Evolutionary conservation across 2,113 vertebrate genomes (phyloP).

Genomic region (Echinops telfairi): DNA sequence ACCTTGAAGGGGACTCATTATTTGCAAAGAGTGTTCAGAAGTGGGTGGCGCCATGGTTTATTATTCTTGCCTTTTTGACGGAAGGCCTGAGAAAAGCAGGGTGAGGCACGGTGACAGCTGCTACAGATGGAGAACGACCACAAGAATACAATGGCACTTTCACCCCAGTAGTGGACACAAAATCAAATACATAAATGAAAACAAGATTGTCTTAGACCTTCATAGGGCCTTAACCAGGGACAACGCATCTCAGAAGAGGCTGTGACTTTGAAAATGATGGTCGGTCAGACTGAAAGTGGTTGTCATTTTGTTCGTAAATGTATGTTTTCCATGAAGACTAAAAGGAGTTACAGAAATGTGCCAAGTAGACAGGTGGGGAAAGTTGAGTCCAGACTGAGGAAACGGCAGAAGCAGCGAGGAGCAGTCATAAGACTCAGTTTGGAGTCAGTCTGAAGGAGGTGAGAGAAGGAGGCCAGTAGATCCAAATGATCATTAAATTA

Average conservation of each 20-base stretch:
- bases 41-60: accelerated
- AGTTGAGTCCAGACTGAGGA: neutral
- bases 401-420: neutral
- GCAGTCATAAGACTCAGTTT: neutral
- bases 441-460: neutral
- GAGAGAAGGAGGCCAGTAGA: neutral
- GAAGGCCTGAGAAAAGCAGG: neutral
- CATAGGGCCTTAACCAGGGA: neutral
- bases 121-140: neutral
- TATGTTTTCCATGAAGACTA: neutral
- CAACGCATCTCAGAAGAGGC: neutral
- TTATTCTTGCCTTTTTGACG: neutral
- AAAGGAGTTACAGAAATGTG: neutral
- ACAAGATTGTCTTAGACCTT: neutral
- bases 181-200: neutral
- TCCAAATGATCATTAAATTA: neutral
- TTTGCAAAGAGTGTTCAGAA: neutral
- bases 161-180: neutral
- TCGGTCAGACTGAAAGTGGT: neutral
- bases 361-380: neutral
- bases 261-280: neutral
- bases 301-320: too few species aligned
- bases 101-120: neutral
- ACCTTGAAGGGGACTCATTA: too few species aligned
- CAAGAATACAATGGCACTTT: neutral